phyloP scores from a whole-genome alignment of 92 coral and sea anemone genomes.

The Meandrina meandrites region DNA sequence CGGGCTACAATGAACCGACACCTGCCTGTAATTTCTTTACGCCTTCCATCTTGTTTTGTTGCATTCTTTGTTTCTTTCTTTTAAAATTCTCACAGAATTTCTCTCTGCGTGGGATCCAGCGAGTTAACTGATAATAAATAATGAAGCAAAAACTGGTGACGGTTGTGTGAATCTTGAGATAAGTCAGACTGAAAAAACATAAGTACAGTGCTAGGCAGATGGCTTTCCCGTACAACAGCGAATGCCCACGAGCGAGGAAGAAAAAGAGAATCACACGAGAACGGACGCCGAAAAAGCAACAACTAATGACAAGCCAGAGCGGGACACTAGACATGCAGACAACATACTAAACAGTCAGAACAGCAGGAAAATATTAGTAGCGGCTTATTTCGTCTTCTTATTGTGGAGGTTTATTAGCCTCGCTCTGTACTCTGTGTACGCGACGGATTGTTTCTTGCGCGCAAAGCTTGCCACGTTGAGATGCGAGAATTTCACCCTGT shows the following conservation, averaged over 20 bases:
- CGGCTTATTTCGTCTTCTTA: slow-evolving; percentile 60
- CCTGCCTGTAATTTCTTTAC: too few relatives aligned
- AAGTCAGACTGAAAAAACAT: too few relatives aligned
- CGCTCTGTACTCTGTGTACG: slow-evolving; percentile 69
- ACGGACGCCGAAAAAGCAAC: background rate
- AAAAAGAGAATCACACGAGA: background rate
- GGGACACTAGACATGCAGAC: background rate
- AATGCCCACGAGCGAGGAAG: slow-evolving; percentile 24
- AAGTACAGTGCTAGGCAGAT: background rate
- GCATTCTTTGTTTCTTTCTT: too few relatives aligned
- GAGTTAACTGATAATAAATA: background rate
- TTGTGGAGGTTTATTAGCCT: slow-evolving; percentile 67
- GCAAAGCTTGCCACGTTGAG: slow-evolving; percentile 85
- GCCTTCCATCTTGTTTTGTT: too few relatives aligned
- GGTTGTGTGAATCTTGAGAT: background rate
- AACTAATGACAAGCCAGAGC: background rate
- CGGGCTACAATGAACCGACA: too few relatives aligned
- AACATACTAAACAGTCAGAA: background rate
- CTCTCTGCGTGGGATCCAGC: too few relatives aligned
- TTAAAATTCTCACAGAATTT: too few relatives aligned
- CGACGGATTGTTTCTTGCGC: slow-evolving; percentile 84
- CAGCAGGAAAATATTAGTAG: slow-evolving; percentile 14
- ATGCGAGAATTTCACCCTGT: slow-evolving; percentile 74
- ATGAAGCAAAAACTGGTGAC: slow-evolving; percentile 11
- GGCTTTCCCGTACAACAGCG: slow-evolving; percentile 14